Percentiles rank a stretch among this genome's conserved stretches.
These are phyloP conservation scores for Polypedilum pembai DNA, from an alignment of 1,140 invertebrate species.

Conservation along the genomic window DNA sequence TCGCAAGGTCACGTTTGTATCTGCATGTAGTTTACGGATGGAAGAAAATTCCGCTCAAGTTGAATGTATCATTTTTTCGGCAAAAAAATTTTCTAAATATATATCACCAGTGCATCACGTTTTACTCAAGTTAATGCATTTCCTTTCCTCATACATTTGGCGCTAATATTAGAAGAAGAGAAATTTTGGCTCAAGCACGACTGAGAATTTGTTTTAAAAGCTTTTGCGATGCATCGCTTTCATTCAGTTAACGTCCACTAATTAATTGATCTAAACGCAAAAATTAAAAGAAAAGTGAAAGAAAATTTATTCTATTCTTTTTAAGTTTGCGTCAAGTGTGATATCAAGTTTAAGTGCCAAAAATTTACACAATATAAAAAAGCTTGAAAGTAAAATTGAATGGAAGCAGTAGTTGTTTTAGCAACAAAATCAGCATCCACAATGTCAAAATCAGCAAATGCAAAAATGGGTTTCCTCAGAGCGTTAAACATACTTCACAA, in stretches of 20 bases:
- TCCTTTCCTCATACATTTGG: background rate
- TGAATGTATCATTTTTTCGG: background rate
- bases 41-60: background rate
- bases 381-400: background rate
- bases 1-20: background rate
- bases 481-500: background rate
- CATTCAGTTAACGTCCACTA: background rate
- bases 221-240: background rate
- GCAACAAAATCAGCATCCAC: background rate
- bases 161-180: background rate
- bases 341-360: background rate
- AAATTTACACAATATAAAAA: background rate
- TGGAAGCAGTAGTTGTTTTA: background rate
- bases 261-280: background rate
- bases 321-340: slow-evolving; percentile 5
- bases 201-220: background rate
- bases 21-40: too few species aligned
- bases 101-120: slow-evolving; percentile 8
- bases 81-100: background rate
- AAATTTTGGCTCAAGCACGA: background rate
- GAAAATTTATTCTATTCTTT: background rate
- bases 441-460: background rate
- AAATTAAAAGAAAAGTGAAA: background rate
- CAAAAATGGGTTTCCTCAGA: background rate
- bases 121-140: background rate